Evolutionary conservation across 2,888 invertebrate genomes (phyloP).

Genomic region (Lomographa bimaculata): DNA sequence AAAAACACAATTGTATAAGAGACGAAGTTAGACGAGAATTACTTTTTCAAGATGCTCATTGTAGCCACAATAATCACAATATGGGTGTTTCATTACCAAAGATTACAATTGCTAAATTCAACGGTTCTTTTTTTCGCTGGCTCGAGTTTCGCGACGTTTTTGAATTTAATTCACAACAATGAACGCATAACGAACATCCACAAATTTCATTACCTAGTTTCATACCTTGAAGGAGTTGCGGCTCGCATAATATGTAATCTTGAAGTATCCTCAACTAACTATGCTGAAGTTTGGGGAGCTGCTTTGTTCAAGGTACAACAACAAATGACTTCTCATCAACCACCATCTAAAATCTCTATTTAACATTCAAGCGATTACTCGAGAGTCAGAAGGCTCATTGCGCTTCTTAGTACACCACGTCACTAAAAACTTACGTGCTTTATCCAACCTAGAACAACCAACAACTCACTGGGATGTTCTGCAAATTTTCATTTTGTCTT

Average conservation of each 20-base stretch:
- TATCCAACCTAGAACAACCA: slow-evolving; percentile 28
- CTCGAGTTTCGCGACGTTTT: slow-evolving; percentile 26
- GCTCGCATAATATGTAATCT: slow-evolving; percentile 28
- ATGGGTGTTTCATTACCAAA: too few relatives aligned
- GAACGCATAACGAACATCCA: slow-evolving; percentile 27
- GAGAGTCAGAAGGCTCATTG: slow-evolving; percentile 25
- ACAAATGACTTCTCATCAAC: slow-evolving; percentile 8
- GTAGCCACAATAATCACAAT: too few relatives aligned
- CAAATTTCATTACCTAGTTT: slow-evolving; percentile 1
- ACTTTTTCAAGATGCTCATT: too few relatives aligned
- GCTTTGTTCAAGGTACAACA: too few relatives aligned
- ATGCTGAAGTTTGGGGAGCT: too few relatives aligned
- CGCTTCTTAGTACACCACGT: slow-evolving; percentile 29
- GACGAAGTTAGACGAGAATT: too few relatives aligned
- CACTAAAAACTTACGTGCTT: slow-evolving; percentile 32
- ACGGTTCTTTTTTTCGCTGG: not conserved
- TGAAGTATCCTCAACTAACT: slow-evolving; percentile 23
- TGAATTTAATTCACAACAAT: slow-evolving; percentile 33
- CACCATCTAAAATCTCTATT: slow-evolving; percentile 29
- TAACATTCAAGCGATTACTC: slow-evolving; percentile 18
- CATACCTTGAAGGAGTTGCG: slow-evolving; percentile 32
- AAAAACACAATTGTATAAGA: not conserved
- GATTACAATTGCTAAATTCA: too few relatives aligned
- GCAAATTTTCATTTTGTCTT: slow-evolving; percentile 30
- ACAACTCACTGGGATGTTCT: slow-evolving; percentile 27